Conservation (phyloP, 2,113 vertebrate genomes). For the Taxidea taxus region DNA sequence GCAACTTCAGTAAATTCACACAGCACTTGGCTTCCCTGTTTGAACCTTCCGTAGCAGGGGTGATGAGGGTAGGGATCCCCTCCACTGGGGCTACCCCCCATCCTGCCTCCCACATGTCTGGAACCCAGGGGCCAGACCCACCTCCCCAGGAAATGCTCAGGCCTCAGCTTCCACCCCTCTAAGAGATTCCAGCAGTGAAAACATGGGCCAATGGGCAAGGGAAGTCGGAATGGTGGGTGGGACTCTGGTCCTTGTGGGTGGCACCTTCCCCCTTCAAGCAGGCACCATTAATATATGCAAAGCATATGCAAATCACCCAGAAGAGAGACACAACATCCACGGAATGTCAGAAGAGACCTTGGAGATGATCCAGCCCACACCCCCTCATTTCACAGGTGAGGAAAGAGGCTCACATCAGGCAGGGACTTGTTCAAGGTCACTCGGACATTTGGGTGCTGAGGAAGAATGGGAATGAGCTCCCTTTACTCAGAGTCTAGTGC, state of each 20-base stretch:
- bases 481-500: background rate
- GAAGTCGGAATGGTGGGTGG: slow-evolving; percentile 38
- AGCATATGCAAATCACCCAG: slow-evolving; percentile 68
- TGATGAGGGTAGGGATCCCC: background rate
- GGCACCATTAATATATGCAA: slow-evolving; percentile 70
- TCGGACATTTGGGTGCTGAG: background rate
- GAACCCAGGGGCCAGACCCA: background rate
- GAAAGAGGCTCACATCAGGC: background rate
- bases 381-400: slow-evolving; percentile 66
- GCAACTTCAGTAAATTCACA: background rate
- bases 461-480: background rate
- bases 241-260: slow-evolving; percentile 40
- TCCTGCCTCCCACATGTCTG: background rate
- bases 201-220: slow-evolving; percentile 40
- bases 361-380: slow-evolving; percentile 50
- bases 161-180: background rate
- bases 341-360: slow-evolving; percentile 63
- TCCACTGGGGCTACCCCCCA: background rate
- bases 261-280: slow-evolving; percentile 10
- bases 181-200: background rate
- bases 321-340: slow-evolving; percentile 57
- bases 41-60: background rate
- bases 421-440: slow-evolving; percentile 66
- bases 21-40: background rate
- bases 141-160: background rate